Percentiles rank a stretch among this genome's conserved stretches.
These are phyloP conservation scores for Chionis minor DNA, from an alignment of 2,113 vertebrate species.

Conservation along the genomic window DNA sequence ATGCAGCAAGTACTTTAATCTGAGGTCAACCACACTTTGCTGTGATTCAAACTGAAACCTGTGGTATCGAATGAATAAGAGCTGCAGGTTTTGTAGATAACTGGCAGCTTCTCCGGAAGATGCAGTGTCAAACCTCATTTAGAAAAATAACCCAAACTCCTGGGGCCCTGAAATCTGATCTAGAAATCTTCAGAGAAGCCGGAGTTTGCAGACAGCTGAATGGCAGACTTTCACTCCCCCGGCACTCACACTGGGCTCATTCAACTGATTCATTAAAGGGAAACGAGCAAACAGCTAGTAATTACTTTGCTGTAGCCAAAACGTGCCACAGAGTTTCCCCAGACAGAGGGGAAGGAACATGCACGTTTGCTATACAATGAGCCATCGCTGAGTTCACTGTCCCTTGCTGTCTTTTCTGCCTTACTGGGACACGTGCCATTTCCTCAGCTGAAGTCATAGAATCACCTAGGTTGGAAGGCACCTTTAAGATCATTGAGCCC, in stretches of 20 bases:
- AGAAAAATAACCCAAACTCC: conserved; percentile 41
- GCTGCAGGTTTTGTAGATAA: conserved; percentile 48
- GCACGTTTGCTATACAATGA: not conserved
- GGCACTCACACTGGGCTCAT: conserved; percentile 30
- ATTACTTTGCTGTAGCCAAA: conserved; percentile 13
- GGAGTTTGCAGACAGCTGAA: not conserved
- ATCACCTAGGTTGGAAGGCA: too few species aligned
- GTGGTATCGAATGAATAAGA: conserved; percentile 57
- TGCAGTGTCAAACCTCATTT: not conserved
- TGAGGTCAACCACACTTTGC: conserved; percentile 58
- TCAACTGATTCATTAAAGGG: conserved; percentile 42
- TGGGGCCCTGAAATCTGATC: conserved; percentile 34
- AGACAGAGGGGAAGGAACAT: not conserved
- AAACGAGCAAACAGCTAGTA: not conserved
- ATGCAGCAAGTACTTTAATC: conserved; percentile 26
- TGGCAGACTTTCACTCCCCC: conserved; percentile 52
- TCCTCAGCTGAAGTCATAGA: not conserved
- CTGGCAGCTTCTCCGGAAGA: conserved; percentile 42
- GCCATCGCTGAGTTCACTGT: not conserved
- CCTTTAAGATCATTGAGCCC: too few species aligned
- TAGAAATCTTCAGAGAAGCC: conserved; percentile 42
- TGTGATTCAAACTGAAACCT: conserved; percentile 62
- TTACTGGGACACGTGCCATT: not conserved
- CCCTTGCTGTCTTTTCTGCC: not conserved
- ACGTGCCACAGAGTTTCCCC: not conserved